Percentiles rank a stretch among this genome's conserved stretches.
phyloP scores from a whole-genome alignment of 2,888 invertebrate species.

The Acleris literana region DNA sequence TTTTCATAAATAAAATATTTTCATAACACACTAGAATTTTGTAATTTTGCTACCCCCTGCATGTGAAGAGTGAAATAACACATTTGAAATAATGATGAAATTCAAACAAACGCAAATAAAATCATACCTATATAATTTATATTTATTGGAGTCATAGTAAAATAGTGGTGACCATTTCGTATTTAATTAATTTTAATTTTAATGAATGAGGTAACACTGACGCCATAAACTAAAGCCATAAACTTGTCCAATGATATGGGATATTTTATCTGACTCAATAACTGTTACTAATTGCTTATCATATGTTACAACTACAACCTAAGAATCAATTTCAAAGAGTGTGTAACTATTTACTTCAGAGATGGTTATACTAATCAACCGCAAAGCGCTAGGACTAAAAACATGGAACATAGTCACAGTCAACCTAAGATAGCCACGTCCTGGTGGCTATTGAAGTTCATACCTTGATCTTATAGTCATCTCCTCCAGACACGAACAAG shows the following conservation, averaged over 20 bases:
- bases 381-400: conserved; percentile 8
- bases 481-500: conserved; percentile 99
- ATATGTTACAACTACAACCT: background rate
- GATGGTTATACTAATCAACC: background rate
- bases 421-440: background rate
- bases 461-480: conserved; percentile 99
- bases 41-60: no score
- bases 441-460: conserved; percentile 19
- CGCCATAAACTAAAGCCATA: background rate
- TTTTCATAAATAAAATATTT: no score
- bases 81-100: no score
- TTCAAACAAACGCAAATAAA: no score
- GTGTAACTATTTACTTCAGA: background rate
- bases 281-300: background rate
- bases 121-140: no score
- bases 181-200: background rate
- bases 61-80: no score
- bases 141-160: no score
- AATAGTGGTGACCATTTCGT: no score
- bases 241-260: conserved; percentile 7
- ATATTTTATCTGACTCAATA: conserved; percentile 3
- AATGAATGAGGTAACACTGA: conserved; percentile 21
- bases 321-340: background rate
- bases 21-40: no score
- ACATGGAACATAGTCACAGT: conserved; percentile 20